These are phyloP conservation scores for Zosterops japonicus DNA, from an alignment of 2,113 vertebrate species.

Conservation along the genomic window DNA sequence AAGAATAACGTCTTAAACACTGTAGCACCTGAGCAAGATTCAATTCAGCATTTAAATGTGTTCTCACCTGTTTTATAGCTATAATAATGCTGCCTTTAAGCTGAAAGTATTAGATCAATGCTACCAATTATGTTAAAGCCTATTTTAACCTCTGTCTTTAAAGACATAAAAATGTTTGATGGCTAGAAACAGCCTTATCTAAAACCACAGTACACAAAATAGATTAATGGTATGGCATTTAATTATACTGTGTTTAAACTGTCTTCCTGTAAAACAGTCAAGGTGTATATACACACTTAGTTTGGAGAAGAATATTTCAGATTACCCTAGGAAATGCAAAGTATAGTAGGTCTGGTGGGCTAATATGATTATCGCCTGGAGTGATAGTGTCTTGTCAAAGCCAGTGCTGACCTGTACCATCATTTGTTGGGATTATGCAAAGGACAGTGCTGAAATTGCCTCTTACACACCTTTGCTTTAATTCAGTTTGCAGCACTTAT, in stretches of 20 bases:
- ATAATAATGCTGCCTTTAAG: conserved; percentile 21
- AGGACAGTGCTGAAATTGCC: background rate
- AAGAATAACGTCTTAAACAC: background rate
- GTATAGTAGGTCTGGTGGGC: background rate
- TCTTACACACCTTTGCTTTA: background rate
- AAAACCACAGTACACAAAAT: conserved; percentile 11
- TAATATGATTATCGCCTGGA: background rate
- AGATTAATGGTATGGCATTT: background rate
- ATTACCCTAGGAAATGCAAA: background rate
- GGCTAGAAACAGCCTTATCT: conserved; percentile 2
- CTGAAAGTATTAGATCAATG: conserved; percentile 31
- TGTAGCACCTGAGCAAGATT: background rate
- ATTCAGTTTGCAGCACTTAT: background rate
- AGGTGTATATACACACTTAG: background rate
- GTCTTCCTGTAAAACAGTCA: background rate
- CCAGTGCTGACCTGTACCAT: background rate
- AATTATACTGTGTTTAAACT: conserved; percentile 40
- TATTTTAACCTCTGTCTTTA: conserved; percentile 36
- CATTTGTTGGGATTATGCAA: background rate
- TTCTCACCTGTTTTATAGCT: conserved; percentile 22
- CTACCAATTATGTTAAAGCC: conserved; percentile 37
- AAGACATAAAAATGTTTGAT: conserved; percentile 51
- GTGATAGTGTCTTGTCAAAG: background rate
- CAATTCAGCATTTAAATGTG: background rate
- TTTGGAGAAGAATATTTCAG: background rate